Evolutionary conservation across 2,888 invertebrate genomes (phyloP).

Genomic region (Agrochola lota): DNA sequence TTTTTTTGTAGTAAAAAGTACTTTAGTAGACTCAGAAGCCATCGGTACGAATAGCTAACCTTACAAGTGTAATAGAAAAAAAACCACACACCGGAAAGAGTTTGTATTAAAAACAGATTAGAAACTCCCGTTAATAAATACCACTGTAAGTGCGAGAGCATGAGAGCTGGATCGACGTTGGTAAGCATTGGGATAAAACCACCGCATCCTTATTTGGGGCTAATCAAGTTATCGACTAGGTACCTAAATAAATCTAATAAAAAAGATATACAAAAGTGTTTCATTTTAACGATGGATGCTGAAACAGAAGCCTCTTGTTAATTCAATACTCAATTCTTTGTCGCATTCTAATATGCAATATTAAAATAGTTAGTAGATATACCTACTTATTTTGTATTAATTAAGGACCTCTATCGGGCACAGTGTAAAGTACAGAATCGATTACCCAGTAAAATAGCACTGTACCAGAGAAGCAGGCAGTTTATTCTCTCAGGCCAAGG

Average conservation of each 20-base stretch:
- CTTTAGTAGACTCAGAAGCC: neutral
- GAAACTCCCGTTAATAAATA: neutral
- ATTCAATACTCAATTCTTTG: neutral
- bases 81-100: too few species aligned
- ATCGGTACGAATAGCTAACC: neutral
- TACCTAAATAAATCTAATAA: neutral
- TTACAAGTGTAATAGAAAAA: neutral
- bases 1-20: neutral
- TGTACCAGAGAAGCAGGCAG: neutral
- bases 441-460: neutral
- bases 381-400: neutral
- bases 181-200: neutral
- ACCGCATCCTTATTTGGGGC: neutral
- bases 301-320: neutral
- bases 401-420: neutral
- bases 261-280: neutral
- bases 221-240: neutral
- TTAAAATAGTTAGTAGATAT: neutral
- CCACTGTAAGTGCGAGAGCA: neutral
- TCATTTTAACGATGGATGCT: neutral
- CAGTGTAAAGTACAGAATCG: neutral
- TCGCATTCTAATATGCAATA: neutral
- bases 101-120: neutral
- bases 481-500: neutral
- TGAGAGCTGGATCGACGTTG: neutral